Evolutionary conservation across 2,113 vertebrate genomes (phyloP).

Genomic region (Proteles cristata): DNA sequence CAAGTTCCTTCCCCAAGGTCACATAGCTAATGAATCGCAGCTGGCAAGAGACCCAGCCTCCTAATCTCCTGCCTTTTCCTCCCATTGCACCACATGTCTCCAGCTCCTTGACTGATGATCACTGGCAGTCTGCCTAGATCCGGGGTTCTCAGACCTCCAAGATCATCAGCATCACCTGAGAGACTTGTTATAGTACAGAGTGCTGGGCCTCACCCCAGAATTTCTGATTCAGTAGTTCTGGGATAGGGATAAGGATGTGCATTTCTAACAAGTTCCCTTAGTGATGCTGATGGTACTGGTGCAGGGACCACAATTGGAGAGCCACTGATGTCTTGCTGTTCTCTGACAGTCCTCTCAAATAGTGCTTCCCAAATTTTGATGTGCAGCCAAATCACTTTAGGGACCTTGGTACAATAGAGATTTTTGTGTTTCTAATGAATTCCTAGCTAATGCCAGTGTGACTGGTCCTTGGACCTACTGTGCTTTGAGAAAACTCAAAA

Average conservation of each 20-base stretch:
- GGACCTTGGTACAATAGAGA: not conserved
- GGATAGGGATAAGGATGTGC: not conserved
- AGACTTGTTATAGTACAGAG: not conserved
- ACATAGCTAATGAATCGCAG: not conserved
- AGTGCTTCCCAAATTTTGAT: not conserved
- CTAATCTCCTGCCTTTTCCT: not conserved
- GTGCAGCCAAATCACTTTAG: not conserved
- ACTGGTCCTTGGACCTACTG: not conserved
- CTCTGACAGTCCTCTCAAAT: not conserved
- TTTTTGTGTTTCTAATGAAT: not conserved
- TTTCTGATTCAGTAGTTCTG: not conserved
- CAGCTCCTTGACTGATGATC: not conserved
- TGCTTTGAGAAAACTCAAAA: not conserved
- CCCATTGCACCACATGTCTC: not conserved
- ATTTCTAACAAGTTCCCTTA: not conserved
- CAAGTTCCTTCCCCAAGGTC: not conserved
- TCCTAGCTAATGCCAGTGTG: not conserved
- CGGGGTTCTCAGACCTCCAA: not conserved
- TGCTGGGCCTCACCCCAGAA: not conserved
- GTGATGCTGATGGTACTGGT: not conserved
- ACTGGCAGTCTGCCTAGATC: not conserved
- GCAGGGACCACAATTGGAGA: not conserved
- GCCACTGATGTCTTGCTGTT: not conserved
- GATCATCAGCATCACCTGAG: not conserved
- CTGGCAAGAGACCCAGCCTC: not conserved